Evolutionary conservation across 2,113 vertebrate genomes (phyloP).

Genomic region (Zapornia atra): DNA sequence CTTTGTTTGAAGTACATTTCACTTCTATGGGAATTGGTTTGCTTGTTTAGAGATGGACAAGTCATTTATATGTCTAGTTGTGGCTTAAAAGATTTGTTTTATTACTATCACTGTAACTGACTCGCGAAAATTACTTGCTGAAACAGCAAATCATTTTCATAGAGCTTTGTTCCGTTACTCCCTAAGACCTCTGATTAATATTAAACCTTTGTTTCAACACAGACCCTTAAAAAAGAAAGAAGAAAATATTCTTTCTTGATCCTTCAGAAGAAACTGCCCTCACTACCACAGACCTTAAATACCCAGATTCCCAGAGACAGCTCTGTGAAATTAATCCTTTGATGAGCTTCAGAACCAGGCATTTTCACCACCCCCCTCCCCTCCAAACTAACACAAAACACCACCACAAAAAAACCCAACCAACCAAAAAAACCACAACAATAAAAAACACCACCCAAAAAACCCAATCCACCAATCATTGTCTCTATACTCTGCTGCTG

Average conservation of each 20-base stretch:
- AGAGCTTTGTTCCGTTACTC: conserved; percentile 74
- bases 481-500: conserved; percentile 71
- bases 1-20: not conserved
- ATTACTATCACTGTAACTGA: conserved; percentile 29
- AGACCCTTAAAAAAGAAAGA: conserved; percentile 73
- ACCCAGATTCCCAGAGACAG: conserved; percentile 60
- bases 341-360: conserved; percentile 71
- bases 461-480: not conserved
- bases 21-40: not conserved
- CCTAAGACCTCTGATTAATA: conserved; percentile 72
- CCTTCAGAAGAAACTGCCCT: conserved; percentile 19
- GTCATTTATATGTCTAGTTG: conserved; percentile 1
- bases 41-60: not conserved
- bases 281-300: not conserved
- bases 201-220: conserved; percentile 77
- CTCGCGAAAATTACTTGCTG: conserved; percentile 64
- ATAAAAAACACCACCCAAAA: too few relatives aligned
- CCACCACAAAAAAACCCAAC: too few relatives aligned
- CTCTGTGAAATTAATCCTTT: conserved; percentile 66
- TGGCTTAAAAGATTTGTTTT: conserved; percentile 69
- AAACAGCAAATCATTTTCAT: conserved; percentile 73
- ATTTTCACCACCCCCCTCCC: conserved; percentile 41
- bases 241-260: conserved; percentile 34
- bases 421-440: too few relatives aligned
- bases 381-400: too few relatives aligned